Base-by-base conservation (phyloP, 2,888 invertebrate species). In the Lottia scabra region DNA sequence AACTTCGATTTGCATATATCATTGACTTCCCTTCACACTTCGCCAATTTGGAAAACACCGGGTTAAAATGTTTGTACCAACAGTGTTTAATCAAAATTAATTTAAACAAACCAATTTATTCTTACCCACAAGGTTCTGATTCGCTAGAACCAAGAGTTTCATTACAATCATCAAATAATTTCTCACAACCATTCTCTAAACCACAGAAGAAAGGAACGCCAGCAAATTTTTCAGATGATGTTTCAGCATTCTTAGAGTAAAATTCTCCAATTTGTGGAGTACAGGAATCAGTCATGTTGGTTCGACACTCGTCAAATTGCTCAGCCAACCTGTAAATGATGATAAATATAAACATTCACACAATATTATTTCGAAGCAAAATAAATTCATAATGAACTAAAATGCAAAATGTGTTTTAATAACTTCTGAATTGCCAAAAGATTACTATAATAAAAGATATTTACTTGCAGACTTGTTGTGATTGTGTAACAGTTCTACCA, bases 121-220 rank as follows among this genome's bases (percentile, higher is more conserved):
- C 56, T n/a, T 56, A 56, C 56, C 23, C 56, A 23, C 56, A 56
- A 5, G 56, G n/a, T 6, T 16, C 56, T 56, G 8, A 23, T 8
- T 6, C 12, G 23, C 10, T 56, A 0, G 19, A n/a, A 8, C 56
- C 56, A n/a, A 56, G n/a, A 19, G 56, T 56, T 56, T 56, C 23
- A 56, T 56, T 56, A 16, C 56, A 56, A n/a, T 56, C 56, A 56
- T 56, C 23, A 56, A 56, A 56, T 56, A 56, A 56, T 19, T 56
- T 56, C 23, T 16, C 56, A 56, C 56, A 56, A 13, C 19, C 56
- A 56, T 56, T 56, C 13, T 56, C n/a, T 56, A 23, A 56, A n/a
- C 56, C 56, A 23, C 56, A 56, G 56, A 56, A 56, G 13, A 19
- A 56, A 16, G 56, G 56, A 6, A 56, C 56, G 3, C 56, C 56